Evolutionary conservation across 2,797 vertebrate genomes (phyloP).

Genomic region (Halcyon badia): DNA sequence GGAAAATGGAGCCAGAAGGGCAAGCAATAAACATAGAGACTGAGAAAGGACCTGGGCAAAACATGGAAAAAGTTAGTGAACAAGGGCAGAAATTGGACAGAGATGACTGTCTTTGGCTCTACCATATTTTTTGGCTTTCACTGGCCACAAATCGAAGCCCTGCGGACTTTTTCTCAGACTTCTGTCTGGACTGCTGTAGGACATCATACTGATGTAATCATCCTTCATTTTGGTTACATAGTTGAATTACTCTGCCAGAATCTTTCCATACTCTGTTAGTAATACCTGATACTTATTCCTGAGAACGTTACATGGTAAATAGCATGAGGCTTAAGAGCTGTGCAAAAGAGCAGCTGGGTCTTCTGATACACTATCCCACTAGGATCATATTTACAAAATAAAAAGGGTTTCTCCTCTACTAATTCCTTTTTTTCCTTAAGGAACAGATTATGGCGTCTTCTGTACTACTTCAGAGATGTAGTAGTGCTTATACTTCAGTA

Average conservation of each 20-base stretch:
- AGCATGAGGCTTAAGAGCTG: background rate
- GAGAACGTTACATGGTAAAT: background rate
- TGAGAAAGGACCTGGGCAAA: background rate
- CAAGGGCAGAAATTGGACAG: background rate
- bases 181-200: background rate
- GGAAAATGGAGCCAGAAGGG: background rate
- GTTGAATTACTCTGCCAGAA: background rate
- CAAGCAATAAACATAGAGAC: background rate
- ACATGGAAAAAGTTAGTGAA: background rate
- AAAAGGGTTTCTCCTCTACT: background rate
- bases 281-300: background rate
- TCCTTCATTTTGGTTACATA: background rate
- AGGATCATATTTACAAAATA: background rate
- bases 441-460: background rate
- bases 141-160: background rate
- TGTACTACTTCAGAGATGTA: background rate
- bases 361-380: background rate
- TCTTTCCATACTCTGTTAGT: background rate
- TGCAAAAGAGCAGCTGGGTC: background rate
- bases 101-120: background rate
- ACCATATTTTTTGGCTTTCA: background rate
- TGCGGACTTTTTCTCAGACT: background rate
- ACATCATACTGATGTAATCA: background rate
- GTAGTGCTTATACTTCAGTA: background rate
- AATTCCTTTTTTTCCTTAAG: background rate